phyloP scores from a whole-genome alignment of 2,888 invertebrate genomes.

The Athripsodes cinereus region DNA sequence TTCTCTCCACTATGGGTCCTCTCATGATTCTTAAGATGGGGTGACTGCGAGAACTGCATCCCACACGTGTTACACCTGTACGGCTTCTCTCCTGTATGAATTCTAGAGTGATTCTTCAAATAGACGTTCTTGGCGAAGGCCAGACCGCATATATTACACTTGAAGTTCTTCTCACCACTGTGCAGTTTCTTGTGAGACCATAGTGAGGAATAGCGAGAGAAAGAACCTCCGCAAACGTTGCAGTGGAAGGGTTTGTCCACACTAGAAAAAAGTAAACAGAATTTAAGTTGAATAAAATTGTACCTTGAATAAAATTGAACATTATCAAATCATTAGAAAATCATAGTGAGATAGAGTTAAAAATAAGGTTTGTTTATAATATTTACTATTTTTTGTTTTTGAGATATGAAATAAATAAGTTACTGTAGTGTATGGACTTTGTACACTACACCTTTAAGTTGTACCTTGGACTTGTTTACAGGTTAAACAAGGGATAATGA shows the following conservation, averaged over 20 bases:
- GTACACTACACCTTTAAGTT: too few relatives aligned
- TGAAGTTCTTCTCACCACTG: conserved; percentile 78
- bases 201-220: conserved; percentile 77
- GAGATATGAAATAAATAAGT: too few relatives aligned
- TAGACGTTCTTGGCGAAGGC: conserved; percentile 89
- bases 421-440: too few relatives aligned
- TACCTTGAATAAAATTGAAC: too few relatives aligned
- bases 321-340: too few relatives aligned
- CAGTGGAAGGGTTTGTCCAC: conserved; percentile 82
- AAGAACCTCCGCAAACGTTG: conserved; percentile 79
- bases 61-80: conserved; percentile 75
- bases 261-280: too few relatives aligned
- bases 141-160: conserved; percentile 81
- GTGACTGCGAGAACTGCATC: conserved; percentile 86
- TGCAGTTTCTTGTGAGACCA: conserved; percentile 88
- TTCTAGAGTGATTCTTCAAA: conserved; percentile 80
- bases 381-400: too few relatives aligned
- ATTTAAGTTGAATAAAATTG: too few relatives aligned
- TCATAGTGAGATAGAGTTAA: too few relatives aligned
- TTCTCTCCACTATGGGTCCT: conserved; percentile 83
- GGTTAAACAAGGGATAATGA: too few relatives aligned
- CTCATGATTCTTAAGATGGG: conserved; percentile 84
- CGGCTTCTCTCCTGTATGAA: conserved; percentile 70
- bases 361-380: too few relatives aligned
- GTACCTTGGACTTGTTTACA: too few relatives aligned